Evolutionary conservation across 30 jellyfish, hydroid and myxozoan species (phyloP), one percentile per base, ranked within the genome.

Genomic region (Pseudorhiza aurosa): DNA sequence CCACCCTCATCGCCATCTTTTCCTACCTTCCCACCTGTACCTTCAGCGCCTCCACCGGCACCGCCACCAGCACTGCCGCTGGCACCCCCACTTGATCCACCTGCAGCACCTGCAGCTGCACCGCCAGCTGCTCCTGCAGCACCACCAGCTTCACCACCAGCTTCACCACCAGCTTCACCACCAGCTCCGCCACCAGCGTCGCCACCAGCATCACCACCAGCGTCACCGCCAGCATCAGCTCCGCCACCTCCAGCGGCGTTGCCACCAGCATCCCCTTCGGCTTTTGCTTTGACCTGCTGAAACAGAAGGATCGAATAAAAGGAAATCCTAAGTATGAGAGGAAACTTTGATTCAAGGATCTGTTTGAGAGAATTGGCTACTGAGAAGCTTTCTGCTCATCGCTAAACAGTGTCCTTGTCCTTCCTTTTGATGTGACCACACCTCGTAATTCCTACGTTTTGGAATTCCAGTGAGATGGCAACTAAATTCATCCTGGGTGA

Each of bases 121-220:
- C 77, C 91, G 6, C 83, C 91, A 1, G 39, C 91, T 0, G 72
- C 91, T 26, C 43, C 83, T 12, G 75, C 91, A 15, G 31, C 89
- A 15, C 68, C 92, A 32, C 49, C 85, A 35, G 68, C 85, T 21
- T 35, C 85, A 31, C 69, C 85, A 7, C 18, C 84, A 4, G 45
- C 92, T 1, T 21, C 85, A 31, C 51, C 83, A 0, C 32, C 90
- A 11, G 56, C 83, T 0, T 37, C 91, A 49, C 68, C 91, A 4
- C 37, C 91, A 2, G 36, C 84, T 5, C 72, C 82, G 0, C 60
- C 82, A 22, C 28, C 89, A 2, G 37, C 81, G 25, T 3, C 81
- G 0, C 59, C 81, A 1, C 59, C 91, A 12, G 75, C 91, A 3
- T 10, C 83, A 0, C 76, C 83, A 4, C 70, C 91, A 6, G 51